Evolutionary conservation across 2,113 vertebrate species (phyloP).

Genomic region (cattle (Bos taurus)): ARS-UCD2.0 NC_037335.1:19564501-19565000

Average conservation of each 20-base stretch:
- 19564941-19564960: neutral
- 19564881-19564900: neutral
- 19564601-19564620: neutral
- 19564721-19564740: neutral
- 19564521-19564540: neutral
- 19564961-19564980: neutral
- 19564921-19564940: neutral
- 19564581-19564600: neutral
- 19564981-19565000: neutral
- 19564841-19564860: neutral
- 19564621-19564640: neutral
- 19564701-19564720: neutral
- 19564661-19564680: neutral
- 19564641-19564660: neutral
- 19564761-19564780: neutral
- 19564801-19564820: neutral
- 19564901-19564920: neutral
- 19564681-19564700: neutral
- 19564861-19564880: neutral
- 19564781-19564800: neutral
- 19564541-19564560: neutral
- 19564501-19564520: neutral
- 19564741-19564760: neutral
- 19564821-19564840: neutral
- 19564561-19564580: neutral